These are phyloP conservation scores for Orchesella flavescens DNA, from an alignment of 2,888 invertebrate species.

Conservation along the genomic window DNA sequence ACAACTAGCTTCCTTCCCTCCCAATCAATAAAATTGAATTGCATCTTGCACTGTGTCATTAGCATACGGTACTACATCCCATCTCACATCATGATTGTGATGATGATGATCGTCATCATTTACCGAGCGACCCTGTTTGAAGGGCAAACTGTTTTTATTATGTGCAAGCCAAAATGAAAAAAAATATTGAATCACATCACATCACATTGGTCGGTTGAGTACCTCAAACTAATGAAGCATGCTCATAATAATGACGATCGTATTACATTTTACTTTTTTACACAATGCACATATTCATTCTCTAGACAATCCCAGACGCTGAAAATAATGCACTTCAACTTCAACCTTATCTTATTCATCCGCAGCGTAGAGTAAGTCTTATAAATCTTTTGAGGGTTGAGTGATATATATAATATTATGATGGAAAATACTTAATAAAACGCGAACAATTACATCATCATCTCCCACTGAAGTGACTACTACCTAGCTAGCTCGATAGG, in stretches of 20 bases:
- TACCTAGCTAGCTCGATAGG: constrained; percentile 21
- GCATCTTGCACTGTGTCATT: background rate
- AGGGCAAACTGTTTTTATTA: constrained; percentile 31
- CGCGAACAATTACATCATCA: constrained; percentile 25
- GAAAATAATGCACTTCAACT: constrained; percentile 17
- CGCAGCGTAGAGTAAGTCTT: background rate
- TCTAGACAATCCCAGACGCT: background rate
- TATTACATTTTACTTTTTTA: background rate
- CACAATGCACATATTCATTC: background rate
- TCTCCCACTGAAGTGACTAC: background rate
- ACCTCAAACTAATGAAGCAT: constrained; percentile 31
- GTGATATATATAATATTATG: too few species aligned
- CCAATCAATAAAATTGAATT: background rate
- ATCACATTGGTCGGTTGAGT: constrained; percentile 41
- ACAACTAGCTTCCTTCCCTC: background rate
- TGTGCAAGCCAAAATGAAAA: background rate
- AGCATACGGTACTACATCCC: background rate
- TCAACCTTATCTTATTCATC: background rate
- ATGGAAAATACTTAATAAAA: constrained; percentile 14
- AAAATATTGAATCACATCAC: background rate
- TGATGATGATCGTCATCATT: background rate
- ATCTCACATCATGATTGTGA: background rate
- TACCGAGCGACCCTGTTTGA: constrained; percentile 28
- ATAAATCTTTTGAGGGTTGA: constrained; percentile 24
- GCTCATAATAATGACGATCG: background rate